Evolutionary conservation across 2,888 invertebrate species (phyloP), one percentile per base, ranked within the genome.

Genomic region (Pristionchus maxplancki): DNA sequence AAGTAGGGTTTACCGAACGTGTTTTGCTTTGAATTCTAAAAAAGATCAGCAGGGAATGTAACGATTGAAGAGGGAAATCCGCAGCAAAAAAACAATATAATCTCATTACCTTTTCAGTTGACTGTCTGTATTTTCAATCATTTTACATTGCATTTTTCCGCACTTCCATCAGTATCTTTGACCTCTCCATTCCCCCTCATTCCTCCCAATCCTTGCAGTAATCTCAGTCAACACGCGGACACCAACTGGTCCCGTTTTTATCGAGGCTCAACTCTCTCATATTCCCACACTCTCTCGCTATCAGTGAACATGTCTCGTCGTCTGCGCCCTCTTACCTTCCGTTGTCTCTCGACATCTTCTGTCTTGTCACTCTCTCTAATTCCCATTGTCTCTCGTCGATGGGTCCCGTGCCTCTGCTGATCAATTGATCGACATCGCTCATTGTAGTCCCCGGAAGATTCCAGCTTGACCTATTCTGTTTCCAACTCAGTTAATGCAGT

Each of bases 201-300:
- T 17, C 17, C 71, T 34, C 17, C 64, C 6, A 3, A 1, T 11
- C 11, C 17, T 24, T 71, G 71, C 71, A 71, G 71, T 71, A 71
- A 71, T 71, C 71, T 71, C 71, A 20, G 20, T n/a, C 58, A 20
- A 71, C 71, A 78, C 78, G 44, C 44, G 44, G 78, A 48, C 78
- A 78, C 44, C 78, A 78, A 78, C 78, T 78, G 78, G 78, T 48
- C 67, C 64, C 40, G 17, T 44, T 37, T 64, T 44, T 31, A 3
- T 62, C 58, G 15, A 17, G 17, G 4, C 58, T n/a, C 20, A 11
- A 15, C n/a, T n/a, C 40, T 74, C 74, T 74, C 74, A 20, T 6
- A 24, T 24, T 24, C 0, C 67, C 67, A 37, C 17, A 34, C 31
- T 82, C 82, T 24, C 53, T 31, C 28, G 40, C 78, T 48, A 17